Percentiles rank a stretch among this genome's conserved stretches.
Evolutionary conservation across 2,113 vertebrate species (phyloP).

Genomic region (Siphamia tubifer): DNA sequence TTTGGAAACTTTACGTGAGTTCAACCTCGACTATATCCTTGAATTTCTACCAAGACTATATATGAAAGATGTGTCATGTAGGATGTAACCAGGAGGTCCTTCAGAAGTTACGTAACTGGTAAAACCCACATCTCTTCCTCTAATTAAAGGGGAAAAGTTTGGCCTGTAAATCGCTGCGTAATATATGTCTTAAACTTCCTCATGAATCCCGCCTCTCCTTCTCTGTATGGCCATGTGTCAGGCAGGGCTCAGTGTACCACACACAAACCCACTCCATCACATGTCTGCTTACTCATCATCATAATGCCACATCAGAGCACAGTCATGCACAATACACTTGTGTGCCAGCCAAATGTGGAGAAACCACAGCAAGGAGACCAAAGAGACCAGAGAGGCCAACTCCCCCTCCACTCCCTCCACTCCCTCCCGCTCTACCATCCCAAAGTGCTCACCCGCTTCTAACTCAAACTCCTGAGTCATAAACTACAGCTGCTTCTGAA

Average conservation of each 20-base stretch:
- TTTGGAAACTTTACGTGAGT: conserved; percentile 4
- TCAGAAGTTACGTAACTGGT: conserved; percentile 52
- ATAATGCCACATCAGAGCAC: conserved; percentile 65
- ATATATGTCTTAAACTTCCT: conserved; percentile 50
- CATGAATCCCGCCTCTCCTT: conserved; percentile 25
- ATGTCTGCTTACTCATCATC: conserved; percentile 68
- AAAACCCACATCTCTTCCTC: conserved; percentile 54
- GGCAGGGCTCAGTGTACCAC: conserved; percentile 61
- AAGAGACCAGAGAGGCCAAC: conserved; percentile 31
- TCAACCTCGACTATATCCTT: conserved; percentile 8
- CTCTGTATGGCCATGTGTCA: conserved; percentile 58
- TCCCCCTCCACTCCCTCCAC: not conserved
- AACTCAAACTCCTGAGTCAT: conserved; percentile 45
- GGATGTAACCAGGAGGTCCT: conserved; percentile 50
- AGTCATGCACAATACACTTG: conserved; percentile 58
- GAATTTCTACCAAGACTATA: conserved; percentile 4
- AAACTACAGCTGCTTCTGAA: conserved; percentile 49
- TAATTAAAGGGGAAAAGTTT: conserved; percentile 57
- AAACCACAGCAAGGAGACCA: conserved; percentile 66
- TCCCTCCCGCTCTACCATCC: not conserved
- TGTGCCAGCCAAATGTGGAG: conserved; percentile 65
- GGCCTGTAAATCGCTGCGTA: conserved; percentile 54
- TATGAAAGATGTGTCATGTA: conserved; percentile 37
- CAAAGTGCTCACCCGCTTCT: not conserved
- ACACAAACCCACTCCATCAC: conserved; percentile 51